phyloP scores from a whole-genome alignment of 2,888 invertebrate genomes.

The Arge pagana region DNA sequence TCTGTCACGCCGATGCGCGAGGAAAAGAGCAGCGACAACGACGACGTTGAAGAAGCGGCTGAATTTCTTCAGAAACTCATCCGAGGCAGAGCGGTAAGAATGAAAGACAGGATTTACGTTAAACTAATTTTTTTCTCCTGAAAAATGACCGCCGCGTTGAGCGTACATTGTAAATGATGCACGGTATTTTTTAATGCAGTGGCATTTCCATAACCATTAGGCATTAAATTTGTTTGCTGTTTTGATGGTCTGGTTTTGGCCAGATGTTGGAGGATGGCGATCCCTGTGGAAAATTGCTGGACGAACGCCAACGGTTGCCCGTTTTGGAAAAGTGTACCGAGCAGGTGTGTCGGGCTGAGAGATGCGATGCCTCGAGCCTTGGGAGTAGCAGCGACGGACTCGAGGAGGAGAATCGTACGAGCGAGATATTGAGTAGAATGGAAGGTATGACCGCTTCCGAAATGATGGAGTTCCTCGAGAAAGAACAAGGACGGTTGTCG shows the following conservation, averaged over 20 bases:
- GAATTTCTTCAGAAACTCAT: slow-evolving; percentile 70
- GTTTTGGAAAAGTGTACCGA: slow-evolving; percentile 64
- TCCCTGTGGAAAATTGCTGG: slow-evolving; percentile 71
- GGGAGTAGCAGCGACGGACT: slow-evolving; percentile 31
- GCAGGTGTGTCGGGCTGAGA: slow-evolving; percentile 39
- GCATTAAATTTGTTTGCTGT: neutral
- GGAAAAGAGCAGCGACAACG: slow-evolving; percentile 25
- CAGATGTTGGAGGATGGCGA: slow-evolving; percentile 76
- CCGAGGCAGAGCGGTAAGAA: slow-evolving; percentile 74
- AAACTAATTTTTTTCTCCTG: slow-evolving; percentile 30
- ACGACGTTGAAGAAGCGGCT: slow-evolving; percentile 61
- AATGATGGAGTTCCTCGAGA: slow-evolving; percentile 75
- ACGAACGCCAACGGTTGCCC: slow-evolving; percentile 72
- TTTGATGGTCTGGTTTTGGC: slow-evolving; percentile 16
- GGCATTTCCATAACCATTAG: too few relatives aligned
- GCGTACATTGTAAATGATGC: too few relatives aligned
- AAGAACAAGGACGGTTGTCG: slow-evolving; percentile 75
- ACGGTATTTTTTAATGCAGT: neutral
- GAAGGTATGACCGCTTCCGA: slow-evolving; percentile 76
- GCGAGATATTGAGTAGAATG: slow-evolving; percentile 69
- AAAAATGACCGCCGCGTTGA: too few relatives aligned
- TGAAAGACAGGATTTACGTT: slow-evolving; percentile 51
- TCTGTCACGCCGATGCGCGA: slow-evolving; percentile 16
- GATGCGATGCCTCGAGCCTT: slow-evolving; percentile 38
- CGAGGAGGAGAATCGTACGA: slow-evolving; percentile 63